A percentile compares a stretch with the other conserved stretches of the same genome.
Evolutionary conservation across 2,113 vertebrate species (phyloP).

Genomic region (Centropristis striata): DNA sequence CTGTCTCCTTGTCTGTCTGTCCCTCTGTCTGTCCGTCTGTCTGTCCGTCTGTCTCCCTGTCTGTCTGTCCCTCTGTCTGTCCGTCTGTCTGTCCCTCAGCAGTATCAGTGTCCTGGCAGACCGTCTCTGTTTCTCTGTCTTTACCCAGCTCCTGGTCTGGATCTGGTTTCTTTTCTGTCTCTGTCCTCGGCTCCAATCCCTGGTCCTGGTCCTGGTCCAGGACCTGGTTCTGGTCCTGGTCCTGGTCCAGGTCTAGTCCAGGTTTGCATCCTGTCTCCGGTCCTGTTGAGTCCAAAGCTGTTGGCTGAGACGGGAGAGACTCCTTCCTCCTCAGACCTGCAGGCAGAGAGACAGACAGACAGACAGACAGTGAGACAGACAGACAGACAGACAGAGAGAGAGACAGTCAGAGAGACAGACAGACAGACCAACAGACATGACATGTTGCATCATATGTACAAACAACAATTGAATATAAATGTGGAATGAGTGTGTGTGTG

Average conservation of each 20-base stretch:
- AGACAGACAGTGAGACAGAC: constrained; percentile 5
- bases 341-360: constrained; percentile 7
- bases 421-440: no score
- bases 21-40: neutral
- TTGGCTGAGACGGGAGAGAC: constrained; percentile 52
- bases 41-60: no score
- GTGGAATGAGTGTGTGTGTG: no score
- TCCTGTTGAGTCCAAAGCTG: constrained; percentile 7
- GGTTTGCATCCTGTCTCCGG: constrained; percentile 10
- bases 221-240: neutral
- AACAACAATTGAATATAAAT: no score
- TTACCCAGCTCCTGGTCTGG: neutral
- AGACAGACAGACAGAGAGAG: neutral
- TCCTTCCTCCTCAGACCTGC: constrained; percentile 68
- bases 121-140: neutral
- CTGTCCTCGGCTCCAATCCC: no score
- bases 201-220: neutral
- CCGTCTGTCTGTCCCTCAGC: constrained; percentile 7
- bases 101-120: neutral
- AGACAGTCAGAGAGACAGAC: no score
- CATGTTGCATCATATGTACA: no score
- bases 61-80: neutral
- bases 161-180: neutral
- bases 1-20: neutral
- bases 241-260: neutral